Evolutionary conservation across 2,797 vertebrate species (phyloP).

Genomic region (Peromyscus melanophrys): DNA sequence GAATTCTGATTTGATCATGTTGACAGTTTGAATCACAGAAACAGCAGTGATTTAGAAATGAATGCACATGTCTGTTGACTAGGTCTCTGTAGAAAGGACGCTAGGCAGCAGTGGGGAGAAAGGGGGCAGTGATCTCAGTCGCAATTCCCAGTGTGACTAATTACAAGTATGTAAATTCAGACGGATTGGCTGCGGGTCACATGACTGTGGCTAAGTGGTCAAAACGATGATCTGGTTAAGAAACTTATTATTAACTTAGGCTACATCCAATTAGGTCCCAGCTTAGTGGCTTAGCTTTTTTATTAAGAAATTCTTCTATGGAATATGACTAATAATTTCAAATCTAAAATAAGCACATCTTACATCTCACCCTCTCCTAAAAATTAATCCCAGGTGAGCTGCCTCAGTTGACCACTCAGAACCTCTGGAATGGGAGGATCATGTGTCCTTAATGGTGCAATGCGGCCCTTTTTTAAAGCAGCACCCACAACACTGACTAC

Average conservation of each 20-base stretch:
- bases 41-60: slow-evolving; percentile 27
- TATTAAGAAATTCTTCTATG: background rate
- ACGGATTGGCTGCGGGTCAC: background rate
- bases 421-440: background rate
- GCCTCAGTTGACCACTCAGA: background rate
- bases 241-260: background rate
- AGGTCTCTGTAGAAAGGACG: background rate
- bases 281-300: background rate
- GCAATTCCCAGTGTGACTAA: background rate
- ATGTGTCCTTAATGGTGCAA: background rate
- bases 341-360: slow-evolving; percentile 6
- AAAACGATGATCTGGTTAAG: background rate
- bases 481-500: background rate
- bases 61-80: background rate
- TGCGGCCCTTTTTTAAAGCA: background rate
- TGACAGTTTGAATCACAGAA: slow-evolving; percentile 25
- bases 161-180: background rate
- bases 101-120: background rate
- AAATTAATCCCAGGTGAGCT: slow-evolving; percentile 4
- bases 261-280: background rate
- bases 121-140: background rate
- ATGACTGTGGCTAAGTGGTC: slow-evolving; percentile 5
- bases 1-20: background rate
- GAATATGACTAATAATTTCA: slow-evolving; percentile 51
- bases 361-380: background rate